A percentile compares a stretch with the other conserved stretches of the same genome.
phyloP scores from a whole-genome alignment of 2,113 vertebrate genomes.

The Pseudolaguvia tuberculata region DNA sequence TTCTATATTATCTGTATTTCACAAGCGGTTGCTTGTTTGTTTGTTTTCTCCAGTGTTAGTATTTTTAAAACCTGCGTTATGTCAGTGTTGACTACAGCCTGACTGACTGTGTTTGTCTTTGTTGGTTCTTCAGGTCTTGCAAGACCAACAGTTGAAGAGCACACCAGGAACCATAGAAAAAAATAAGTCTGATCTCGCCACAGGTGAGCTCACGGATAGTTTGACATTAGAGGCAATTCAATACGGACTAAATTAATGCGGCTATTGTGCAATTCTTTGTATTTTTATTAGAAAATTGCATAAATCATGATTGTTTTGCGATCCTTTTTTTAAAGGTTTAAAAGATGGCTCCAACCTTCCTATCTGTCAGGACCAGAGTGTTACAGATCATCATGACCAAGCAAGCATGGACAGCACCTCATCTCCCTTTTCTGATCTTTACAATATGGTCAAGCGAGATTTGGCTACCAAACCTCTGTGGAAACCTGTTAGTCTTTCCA shows the following conservation, averaged over 20 bases:
- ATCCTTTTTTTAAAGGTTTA: slow-evolving; percentile 51
- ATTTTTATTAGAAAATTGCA: too few relatives aligned
- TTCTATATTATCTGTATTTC: too few relatives aligned
- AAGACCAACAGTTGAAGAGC: slow-evolving; percentile 71
- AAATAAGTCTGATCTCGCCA: slow-evolving; percentile 46
- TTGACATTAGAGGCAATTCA: too few relatives aligned
- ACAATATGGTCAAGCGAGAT: slow-evolving; percentile 74
- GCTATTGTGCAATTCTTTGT: too few relatives aligned
- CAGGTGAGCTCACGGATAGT: slow-evolving; percentile 61
- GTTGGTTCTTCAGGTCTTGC: slow-evolving; percentile 49
- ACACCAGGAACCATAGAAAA: slow-evolving; percentile 49
- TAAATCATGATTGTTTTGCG: too few relatives aligned
- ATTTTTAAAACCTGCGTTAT: too few relatives aligned
- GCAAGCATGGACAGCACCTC: slow-evolving; percentile 12
- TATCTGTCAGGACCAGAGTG: slow-evolving; percentile 54
- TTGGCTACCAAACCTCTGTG: slow-evolving; percentile 58
- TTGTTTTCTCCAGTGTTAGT: too few relatives aligned
- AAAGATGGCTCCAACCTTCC: slow-evolving; percentile 67
- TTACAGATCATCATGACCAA: slow-evolving; percentile 48
- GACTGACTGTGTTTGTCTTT: too few relatives aligned
- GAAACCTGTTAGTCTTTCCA: slow-evolving; percentile 50
- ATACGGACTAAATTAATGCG: too few relatives aligned
- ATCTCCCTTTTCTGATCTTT: slow-evolving; percentile 78
- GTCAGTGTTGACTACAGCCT: too few relatives aligned
- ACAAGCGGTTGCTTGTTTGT: too few relatives aligned